Percentiles rank a stretch among this genome's conserved stretches.
Evolutionary conservation across 2,888 invertebrate species (phyloP).

Genomic region (Oligia strigilis): DNA sequence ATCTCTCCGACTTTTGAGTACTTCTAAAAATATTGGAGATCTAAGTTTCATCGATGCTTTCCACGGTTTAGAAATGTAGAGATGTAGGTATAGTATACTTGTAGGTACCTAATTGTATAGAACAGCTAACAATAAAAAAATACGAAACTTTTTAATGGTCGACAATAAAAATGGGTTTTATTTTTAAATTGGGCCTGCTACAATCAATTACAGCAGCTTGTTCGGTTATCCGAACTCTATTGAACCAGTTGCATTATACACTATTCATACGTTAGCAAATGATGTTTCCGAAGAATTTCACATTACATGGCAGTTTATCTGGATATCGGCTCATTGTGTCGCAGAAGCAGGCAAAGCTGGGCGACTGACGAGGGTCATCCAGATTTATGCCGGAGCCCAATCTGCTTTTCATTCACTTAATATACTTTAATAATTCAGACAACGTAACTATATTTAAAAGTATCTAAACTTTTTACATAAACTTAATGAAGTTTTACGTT

Average conservation of each 20-base stretch:
- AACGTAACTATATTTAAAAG: slow-evolving; percentile 37
- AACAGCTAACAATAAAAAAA: background rate
- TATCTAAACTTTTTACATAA: slow-evolving; percentile 32
- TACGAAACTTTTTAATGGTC: background rate
- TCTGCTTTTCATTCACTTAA: slow-evolving; percentile 59
- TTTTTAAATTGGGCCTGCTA: background rate
- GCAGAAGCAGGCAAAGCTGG: slow-evolving; percentile 49
- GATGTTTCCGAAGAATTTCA: slow-evolving; percentile 56
- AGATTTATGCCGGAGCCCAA: slow-evolving; percentile 63
- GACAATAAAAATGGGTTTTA: background rate
- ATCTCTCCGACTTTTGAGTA: slow-evolving; percentile 5
- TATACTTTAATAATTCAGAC: slow-evolving; percentile 62
- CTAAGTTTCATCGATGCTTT: background rate
- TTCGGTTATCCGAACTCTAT: background rate
- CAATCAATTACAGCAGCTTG: background rate
- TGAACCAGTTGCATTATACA: slow-evolving; percentile 13
- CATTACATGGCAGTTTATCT: slow-evolving; percentile 63
- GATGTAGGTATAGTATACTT: background rate
- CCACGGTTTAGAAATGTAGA: background rate
- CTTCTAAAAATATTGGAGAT: slow-evolving; percentile 13
- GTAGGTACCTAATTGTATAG: background rate
- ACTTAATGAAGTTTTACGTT: slow-evolving; percentile 33
- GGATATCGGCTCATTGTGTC: slow-evolving; percentile 67
- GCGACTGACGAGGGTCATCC: slow-evolving; percentile 68
- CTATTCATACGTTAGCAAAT: slow-evolving; percentile 33